phyloP scores from a whole-genome alignment of 2,888 invertebrate species.

The Drosophila fungiperda region DNA sequence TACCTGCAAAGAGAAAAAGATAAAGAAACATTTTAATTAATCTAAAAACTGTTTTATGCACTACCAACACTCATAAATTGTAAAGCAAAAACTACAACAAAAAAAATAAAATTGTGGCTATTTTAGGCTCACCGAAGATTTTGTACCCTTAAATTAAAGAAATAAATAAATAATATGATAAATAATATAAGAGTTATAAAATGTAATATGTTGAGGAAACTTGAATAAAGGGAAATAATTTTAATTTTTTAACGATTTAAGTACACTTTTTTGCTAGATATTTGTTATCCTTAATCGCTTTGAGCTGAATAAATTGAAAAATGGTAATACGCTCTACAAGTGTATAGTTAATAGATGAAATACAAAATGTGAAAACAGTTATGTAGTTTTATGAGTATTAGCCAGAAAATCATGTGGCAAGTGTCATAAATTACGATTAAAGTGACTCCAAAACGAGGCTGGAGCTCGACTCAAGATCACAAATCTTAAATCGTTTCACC shows the following conservation, averaged over 20 bases:
- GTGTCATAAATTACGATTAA: slow-evolving; percentile 68
- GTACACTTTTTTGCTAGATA: too few relatives aligned
- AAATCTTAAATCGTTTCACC: slow-evolving; percentile 47
- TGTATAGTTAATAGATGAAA: neutral
- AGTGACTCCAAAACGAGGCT: slow-evolving; percentile 34
- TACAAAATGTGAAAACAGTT: slow-evolving; percentile 6
- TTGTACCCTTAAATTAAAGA: neutral
- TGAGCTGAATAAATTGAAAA: neutral
- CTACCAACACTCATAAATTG: slow-evolving; percentile 31
- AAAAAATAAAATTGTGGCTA: neutral
- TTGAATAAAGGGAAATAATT: neutral
- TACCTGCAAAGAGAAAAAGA: slow-evolving; percentile 67
- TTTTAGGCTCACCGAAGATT: neutral
- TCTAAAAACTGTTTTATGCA: slow-evolving; percentile 50
- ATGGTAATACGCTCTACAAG: neutral
- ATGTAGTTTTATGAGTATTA: slow-evolving; percentile 42
- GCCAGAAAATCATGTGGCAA: slow-evolving; percentile 60
- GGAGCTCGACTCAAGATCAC: slow-evolving; percentile 29
- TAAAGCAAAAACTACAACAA: neutral
- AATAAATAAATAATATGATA: neutral
- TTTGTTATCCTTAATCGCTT: neutral
- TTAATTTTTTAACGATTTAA: neutral
- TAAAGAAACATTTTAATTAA: slow-evolving; percentile 65
- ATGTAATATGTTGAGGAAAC: neutral
- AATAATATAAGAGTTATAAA: neutral